phyloP scores from a whole-genome alignment of 23 tunicate genomes.

The Diplosoma virens region DNA sequence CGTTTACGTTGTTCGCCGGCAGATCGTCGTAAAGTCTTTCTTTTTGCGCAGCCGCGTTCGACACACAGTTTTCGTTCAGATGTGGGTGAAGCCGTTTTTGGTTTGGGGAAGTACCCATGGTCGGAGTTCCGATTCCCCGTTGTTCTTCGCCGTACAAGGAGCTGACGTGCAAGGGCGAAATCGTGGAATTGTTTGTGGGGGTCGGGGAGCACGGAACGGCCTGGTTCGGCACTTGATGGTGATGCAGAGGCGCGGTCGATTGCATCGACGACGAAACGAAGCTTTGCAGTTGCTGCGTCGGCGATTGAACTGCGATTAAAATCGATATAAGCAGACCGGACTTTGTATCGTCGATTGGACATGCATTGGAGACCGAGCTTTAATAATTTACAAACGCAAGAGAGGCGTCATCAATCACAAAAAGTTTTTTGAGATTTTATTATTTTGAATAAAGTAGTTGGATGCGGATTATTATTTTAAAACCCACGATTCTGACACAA shows the following conservation, averaged over 20 bases:
- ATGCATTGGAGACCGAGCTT: too few relatives aligned
- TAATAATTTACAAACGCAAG: too few relatives aligned
- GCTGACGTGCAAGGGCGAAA: conserved; percentile 1
- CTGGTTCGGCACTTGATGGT: conserved; percentile 18
- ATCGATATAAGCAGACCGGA: too few relatives aligned
- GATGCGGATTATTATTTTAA: too few relatives aligned
- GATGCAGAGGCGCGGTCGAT: conserved; percentile 31
- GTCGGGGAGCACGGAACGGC: conserved; percentile 7
- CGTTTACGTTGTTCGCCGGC: neutral
- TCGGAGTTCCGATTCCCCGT: neutral
- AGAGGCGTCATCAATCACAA: too few relatives aligned
- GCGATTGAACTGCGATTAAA: conserved; percentile 39
- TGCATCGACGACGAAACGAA: conserved; percentile 38
- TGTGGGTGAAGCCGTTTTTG: too few relatives aligned
- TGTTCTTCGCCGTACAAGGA: neutral
- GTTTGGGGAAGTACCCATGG: neutral
- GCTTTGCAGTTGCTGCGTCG: conserved; percentile 39
- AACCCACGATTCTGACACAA: too few relatives aligned
- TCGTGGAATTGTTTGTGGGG: neutral
- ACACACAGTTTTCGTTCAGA: neutral
- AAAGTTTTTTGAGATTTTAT: too few relatives aligned
- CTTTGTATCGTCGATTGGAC: too few relatives aligned
- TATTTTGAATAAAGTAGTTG: too few relatives aligned
- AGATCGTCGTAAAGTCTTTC: neutral
- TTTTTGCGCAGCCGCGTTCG: neutral